phyloP scores from a whole-genome alignment of 2,113 vertebrate genomes.

The Myrmecophaga tridactyla region DNA sequence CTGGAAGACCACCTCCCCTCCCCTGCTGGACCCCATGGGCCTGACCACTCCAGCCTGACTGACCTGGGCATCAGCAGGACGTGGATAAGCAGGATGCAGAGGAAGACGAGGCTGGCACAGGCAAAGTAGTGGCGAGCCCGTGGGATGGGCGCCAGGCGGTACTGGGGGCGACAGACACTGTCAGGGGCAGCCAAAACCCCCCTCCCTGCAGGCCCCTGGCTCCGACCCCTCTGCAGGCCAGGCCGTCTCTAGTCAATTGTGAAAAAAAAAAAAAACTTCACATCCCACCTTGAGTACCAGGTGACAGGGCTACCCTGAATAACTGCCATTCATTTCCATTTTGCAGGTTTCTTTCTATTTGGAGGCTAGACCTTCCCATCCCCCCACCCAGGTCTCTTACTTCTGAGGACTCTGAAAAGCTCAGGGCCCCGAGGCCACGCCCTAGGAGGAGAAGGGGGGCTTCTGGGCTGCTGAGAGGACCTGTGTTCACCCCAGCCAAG shows the following conservation, averaged over 20 bases:
- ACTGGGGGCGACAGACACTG: slow-evolving; percentile 80
- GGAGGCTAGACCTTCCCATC: neutral
- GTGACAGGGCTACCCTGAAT: fast-evolving
- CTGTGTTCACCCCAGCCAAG: neutral
- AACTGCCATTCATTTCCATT: fast-evolving
- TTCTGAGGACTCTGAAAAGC: neutral
- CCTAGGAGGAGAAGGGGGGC: fast-evolving
- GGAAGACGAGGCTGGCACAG: slow-evolving; percentile 91
- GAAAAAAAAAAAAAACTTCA: neutral
- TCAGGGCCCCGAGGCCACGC: neutral
- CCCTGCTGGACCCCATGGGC: neutral
- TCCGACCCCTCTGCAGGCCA: neutral
- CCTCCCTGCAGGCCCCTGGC: neutral
- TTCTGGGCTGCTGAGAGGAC: neutral
- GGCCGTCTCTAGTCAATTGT: fast-evolving
- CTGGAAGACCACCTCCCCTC: neutral
- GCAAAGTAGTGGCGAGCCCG: slow-evolving; percentile 91
- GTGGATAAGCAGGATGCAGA: slow-evolving; percentile 94
- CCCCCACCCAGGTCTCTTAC: neutral
- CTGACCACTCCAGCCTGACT: slow-evolving; percentile 24
- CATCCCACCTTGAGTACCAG: neutral
- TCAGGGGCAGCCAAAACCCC: neutral
- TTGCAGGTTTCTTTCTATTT: neutral
- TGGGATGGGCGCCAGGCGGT: slow-evolving; percentile 91
- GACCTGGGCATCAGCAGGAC: slow-evolving; percentile 89